phyloP scores from a whole-genome alignment of 2,888 invertebrate genomes.

The Drosophila pseudotalamancana region DNA sequence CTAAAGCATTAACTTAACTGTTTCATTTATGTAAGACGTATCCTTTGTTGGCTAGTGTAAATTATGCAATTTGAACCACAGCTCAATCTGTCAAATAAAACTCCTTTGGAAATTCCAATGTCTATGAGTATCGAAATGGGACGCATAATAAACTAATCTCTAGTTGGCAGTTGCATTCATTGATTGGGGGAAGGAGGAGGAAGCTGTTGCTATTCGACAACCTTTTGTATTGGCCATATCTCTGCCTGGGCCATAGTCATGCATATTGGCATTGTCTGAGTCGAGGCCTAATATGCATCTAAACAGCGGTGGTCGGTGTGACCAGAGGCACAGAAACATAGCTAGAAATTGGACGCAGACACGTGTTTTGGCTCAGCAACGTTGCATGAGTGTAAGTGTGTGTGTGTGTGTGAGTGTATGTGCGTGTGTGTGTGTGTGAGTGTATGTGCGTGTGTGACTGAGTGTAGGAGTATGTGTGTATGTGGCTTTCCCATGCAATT shows the following conservation, averaged over 20 bases:
- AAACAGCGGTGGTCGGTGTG: slow-evolving; percentile 38
- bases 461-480: not conserved
- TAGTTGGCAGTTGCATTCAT: slow-evolving; percentile 10
- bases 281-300: slow-evolving; percentile 61
- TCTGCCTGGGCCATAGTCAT: slow-evolving; percentile 5
- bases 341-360: slow-evolving; percentile 22
- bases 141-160: slow-evolving; percentile 43
- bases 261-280: slow-evolving; percentile 26
- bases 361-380: slow-evolving; percentile 42
- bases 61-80: not conserved
- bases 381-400: not conserved
- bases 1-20: too few relatives aligned
- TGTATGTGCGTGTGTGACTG: not conserved
- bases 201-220: slow-evolving; percentile 27
- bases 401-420: not conserved
- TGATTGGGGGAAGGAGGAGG: slow-evolving; percentile 19
- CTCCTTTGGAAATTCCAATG: slow-evolving; percentile 1
- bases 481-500: slow-evolving; percentile 25
- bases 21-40: not conserved
- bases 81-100: not conserved
- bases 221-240: not conserved
- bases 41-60: not conserved
- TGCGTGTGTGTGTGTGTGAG: not conserved
- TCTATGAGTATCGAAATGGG: slow-evolving; percentile 50
- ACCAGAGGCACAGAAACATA: slow-evolving; percentile 8